These are phyloP conservation scores for Origma solitaria DNA, from an alignment of 2,113 vertebrate genomes.

Conservation along the genomic window DNA sequence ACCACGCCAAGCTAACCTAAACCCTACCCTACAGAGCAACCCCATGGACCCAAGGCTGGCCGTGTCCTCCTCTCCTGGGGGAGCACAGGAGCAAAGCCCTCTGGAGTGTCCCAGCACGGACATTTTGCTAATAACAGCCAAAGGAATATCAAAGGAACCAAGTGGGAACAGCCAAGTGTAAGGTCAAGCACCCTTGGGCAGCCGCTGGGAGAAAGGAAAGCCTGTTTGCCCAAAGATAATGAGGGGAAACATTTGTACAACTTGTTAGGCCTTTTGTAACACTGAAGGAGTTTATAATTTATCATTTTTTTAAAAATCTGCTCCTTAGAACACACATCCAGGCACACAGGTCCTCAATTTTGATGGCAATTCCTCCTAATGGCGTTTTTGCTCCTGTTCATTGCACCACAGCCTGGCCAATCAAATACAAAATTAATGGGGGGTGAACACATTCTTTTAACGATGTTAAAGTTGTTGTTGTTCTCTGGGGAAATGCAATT, in stretches of 20 bases:
- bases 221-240: background rate
- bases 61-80: background rate
- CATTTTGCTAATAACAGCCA: background rate
- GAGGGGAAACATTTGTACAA: background rate
- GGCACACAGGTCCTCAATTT: accelerated
- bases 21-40: background rate
- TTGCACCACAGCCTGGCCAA: background rate
- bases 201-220: background rate
- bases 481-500: background rate
- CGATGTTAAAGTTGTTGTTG: background rate
- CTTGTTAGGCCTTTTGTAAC: background rate
- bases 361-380: background rate
- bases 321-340: background rate
- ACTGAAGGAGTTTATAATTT: background rate
- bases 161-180: background rate
- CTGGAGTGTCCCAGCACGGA: background rate
- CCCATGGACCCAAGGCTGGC: accelerated
- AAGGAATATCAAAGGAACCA: background rate
- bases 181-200: background rate
- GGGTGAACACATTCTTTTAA: background rate
- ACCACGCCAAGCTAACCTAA: background rate
- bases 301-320: background rate
- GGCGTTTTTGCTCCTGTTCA: background rate
- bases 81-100: background rate
- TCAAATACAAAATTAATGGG: background rate